These are phyloP conservation scores for Poeciliopsis turrubarensis DNA, from an alignment of 2,113 vertebrate genomes.

Conservation along the genomic window DNA sequence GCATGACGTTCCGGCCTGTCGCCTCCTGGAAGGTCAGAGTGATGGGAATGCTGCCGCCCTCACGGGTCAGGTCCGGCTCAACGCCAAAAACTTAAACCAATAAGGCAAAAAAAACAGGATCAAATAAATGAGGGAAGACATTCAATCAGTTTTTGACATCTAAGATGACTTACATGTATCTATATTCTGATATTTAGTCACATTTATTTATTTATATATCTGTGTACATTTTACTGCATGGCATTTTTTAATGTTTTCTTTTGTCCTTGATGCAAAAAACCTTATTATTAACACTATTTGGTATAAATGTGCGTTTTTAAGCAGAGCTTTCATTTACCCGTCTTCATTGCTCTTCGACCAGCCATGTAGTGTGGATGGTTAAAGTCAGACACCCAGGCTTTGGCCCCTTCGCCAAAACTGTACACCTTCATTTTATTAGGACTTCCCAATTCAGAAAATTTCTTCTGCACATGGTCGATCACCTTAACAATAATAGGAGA, in stretches of 20 bases:
- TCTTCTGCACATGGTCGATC: slow-evolving; percentile 82
- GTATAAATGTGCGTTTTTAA: not conserved
- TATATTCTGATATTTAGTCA: not conserved
- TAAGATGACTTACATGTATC: not conserved
- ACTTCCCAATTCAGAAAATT: slow-evolving; percentile 85
- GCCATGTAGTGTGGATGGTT: slow-evolving; percentile 96
- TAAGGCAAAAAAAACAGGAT: not conserved
- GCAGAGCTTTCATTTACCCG: slow-evolving; percentile 67
- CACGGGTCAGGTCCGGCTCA: slow-evolving; percentile 94
- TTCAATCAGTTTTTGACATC: no score
- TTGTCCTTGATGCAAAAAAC: not conserved
- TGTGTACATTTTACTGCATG: not conserved
- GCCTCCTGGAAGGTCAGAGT: slow-evolving; percentile 96
- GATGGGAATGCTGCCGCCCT: slow-evolving; percentile 96
- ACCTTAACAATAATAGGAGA: slow-evolving; percentile 77
- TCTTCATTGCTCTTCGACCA: slow-evolving; percentile 92
- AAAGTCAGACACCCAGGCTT: slow-evolving; percentile 96
- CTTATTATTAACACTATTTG: not conserved
- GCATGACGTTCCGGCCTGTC: slow-evolving; percentile 94
- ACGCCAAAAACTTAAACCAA: slow-evolving; percentile 87
- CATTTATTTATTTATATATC: no score
- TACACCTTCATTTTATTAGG: slow-evolving; percentile 91
- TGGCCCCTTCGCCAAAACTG: slow-evolving; percentile 87
- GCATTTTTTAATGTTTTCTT: not conserved
- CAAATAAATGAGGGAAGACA: no score